Evolutionary conservation across 2,888 invertebrate genomes (phyloP).

Genomic region (Macaria liturata): DNA sequence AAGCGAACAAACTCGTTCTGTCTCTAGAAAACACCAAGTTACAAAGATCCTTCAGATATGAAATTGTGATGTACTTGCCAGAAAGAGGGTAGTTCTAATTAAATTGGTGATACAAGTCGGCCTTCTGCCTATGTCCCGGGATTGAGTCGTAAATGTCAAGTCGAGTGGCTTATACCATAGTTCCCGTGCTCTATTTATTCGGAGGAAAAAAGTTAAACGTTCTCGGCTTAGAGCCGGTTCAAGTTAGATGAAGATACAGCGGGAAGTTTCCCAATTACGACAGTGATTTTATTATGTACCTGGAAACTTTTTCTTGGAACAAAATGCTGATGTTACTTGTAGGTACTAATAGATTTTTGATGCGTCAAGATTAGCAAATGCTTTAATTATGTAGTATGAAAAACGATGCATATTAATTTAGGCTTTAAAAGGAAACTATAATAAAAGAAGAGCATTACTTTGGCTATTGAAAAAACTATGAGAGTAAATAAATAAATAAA

Average conservation of each 20-base stretch:
- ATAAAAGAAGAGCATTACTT: too few species aligned
- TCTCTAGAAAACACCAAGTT: constrained; percentile 61
- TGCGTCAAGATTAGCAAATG: too few species aligned
- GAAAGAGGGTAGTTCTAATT: constrained; percentile 55
- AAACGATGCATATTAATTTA: too few species aligned
- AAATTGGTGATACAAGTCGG: constrained; percentile 65
- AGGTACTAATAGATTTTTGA: too few species aligned
- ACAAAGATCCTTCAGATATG: constrained; percentile 50
- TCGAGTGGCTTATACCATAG: constrained; percentile 70
- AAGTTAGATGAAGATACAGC: constrained; percentile 57
- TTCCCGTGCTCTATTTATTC: constrained; percentile 71
- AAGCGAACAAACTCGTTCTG: constrained; percentile 68
- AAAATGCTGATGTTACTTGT: too few species aligned
- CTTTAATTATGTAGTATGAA: neutral
- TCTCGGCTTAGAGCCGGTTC: constrained; percentile 55
- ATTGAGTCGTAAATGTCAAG: constrained; percentile 82
- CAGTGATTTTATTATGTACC: constrained; percentile 11
- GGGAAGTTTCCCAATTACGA: constrained; percentile 59
- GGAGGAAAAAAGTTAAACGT: constrained; percentile 61
- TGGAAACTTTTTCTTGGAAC: neutral
- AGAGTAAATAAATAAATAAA: too few species aligned
- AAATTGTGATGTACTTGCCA: constrained; percentile 17
- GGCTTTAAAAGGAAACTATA: too few species aligned
- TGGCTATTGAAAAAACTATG: too few species aligned
- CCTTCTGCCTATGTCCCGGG: constrained; percentile 69